These are phyloP conservation scores for Hemibagrus guttatus DNA, from an alignment of 2,797 vertebrate genomes.

Conservation along the genomic window DNA sequence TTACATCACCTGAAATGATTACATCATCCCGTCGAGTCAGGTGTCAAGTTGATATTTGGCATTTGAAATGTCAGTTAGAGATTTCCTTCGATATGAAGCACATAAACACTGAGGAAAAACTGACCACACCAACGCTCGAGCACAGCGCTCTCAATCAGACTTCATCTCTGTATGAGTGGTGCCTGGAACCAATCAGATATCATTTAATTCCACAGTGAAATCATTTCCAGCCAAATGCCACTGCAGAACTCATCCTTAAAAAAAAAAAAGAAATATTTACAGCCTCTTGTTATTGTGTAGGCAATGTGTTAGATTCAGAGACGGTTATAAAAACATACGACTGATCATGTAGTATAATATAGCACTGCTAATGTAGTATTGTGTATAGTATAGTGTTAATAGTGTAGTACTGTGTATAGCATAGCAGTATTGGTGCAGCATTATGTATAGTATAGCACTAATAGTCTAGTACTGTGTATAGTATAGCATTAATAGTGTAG, in stretches of 20 bases:
- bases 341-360: background rate
- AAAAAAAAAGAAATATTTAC: background rate
- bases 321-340: background rate
- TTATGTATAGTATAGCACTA: too few relatives aligned
- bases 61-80: slow-evolving; percentile 3
- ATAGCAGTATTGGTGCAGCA: too few relatives aligned
- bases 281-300: background rate
- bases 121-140: background rate
- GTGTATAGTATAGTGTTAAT: too few relatives aligned
- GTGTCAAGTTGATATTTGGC: slow-evolving; percentile 10
- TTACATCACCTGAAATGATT: slow-evolving; percentile 20
- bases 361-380: too few relatives aligned
- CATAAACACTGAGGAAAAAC: slow-evolving; percentile 3
- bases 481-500: too few relatives aligned
- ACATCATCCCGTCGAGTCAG: background rate
- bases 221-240: background rate
- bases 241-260: background rate
- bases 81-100: background rate
- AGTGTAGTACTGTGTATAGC: too few relatives aligned
- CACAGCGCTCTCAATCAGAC: background rate
- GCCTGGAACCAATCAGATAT: slow-evolving; percentile 14
- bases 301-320: background rate
- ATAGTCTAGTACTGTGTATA: too few relatives aligned
- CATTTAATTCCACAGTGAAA: slow-evolving; percentile 25
- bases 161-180: background rate